phyloP scores from a whole-genome alignment of 2,797 vertebrate species.

The Sebastes matsubarae region DNA sequence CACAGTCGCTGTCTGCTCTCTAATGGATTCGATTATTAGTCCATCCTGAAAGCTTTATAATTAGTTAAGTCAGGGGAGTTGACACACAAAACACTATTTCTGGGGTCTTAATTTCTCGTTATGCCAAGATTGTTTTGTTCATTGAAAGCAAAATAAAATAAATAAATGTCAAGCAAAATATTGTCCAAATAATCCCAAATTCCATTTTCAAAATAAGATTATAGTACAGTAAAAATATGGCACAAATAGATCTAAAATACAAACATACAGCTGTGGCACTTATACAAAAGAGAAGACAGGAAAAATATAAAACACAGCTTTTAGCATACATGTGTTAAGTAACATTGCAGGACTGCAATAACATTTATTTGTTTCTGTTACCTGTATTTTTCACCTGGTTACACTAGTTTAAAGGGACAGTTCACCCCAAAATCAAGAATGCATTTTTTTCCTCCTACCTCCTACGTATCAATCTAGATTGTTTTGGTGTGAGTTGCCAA shows the following conservation, averaged over 20 bases:
- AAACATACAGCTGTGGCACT: neutral
- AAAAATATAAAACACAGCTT: neutral
- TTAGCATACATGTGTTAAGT: neutral
- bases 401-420: neutral
- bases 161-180: neutral
- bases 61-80: neutral
- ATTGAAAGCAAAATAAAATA: neutral
- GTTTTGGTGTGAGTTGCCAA: too few relatives aligned
- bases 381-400: too few relatives aligned
- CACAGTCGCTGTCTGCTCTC: constrained; percentile 18
- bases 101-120: neutral
- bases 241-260: neutral
- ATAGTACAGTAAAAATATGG: neutral
- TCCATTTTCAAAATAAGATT: neutral
- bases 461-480: too few relatives aligned
- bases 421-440: too few relatives aligned
- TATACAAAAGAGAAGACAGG: neutral
- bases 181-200: neutral
- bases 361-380: neutral
- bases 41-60: constrained; percentile 15
- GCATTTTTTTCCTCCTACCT: too few relatives aligned
- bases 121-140: neutral
- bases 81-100: neutral
- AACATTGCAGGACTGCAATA: neutral
- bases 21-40: constrained; percentile 35